These are phyloP conservation scores for Crax fasciolata DNA, from an alignment of 2,797 vertebrate species.

Conservation along the genomic window DNA sequence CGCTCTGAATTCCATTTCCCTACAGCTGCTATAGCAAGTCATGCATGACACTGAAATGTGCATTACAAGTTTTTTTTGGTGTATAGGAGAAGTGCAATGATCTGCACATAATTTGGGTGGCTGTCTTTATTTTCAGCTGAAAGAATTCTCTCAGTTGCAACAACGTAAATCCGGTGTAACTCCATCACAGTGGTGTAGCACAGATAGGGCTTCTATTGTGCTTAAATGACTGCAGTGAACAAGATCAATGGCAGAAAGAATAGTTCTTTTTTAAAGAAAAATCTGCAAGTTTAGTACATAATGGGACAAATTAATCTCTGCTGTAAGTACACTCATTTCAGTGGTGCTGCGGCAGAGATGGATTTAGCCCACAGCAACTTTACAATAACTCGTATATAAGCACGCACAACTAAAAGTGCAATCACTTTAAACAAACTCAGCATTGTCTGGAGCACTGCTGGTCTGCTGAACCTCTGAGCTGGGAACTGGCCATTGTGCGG, in stretches of 20 bases:
- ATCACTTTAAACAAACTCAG: conserved; percentile 70
- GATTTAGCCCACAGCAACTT: conserved; percentile 49
- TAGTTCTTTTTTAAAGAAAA: conserved; percentile 65
- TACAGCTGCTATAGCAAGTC: conserved; percentile 39
- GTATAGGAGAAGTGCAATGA: conserved; percentile 63
- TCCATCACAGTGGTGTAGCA: conserved; percentile 30
- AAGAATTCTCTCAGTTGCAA: conserved; percentile 72
- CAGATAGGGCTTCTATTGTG: conserved; percentile 67
- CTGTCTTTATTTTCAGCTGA: conserved; percentile 65
- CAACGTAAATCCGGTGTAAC: conserved; percentile 68
- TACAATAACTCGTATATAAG: conserved; percentile 61
- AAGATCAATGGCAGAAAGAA: conserved; percentile 59
- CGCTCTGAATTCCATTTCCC: conserved; percentile 43
- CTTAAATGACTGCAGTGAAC: conserved; percentile 47
- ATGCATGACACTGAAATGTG: conserved; percentile 65
- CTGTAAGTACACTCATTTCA: conserved; percentile 23
- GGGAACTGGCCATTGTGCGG: conserved; percentile 52
- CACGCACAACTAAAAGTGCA: conserved; percentile 50
- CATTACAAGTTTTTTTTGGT: conserved; percentile 29
- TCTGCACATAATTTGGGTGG: conserved; percentile 62
- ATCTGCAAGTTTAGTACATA: conserved; percentile 64
- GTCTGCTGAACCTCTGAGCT: conserved; percentile 59
- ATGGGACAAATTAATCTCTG: conserved; percentile 58
- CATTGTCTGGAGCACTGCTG: conserved; percentile 61
- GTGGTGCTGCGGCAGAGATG: conserved; percentile 17